Base-by-base conservation (phyloP, 2,888 invertebrate genomes). In the Drosophila niveifrons region DNA sequence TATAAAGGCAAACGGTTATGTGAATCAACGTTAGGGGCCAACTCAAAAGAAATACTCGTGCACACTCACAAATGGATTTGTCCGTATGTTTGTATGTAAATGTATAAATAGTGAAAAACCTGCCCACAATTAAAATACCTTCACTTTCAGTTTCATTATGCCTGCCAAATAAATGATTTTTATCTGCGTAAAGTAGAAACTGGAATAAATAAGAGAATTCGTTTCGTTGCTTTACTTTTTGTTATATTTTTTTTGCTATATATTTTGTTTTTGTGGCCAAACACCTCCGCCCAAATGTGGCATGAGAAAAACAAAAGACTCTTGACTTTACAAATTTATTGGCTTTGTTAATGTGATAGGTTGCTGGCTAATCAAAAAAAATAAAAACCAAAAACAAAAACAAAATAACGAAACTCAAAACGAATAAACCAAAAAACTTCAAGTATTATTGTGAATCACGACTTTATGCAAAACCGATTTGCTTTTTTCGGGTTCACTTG, bases 71-170 rank as follows among this genome's bases (percentile, higher is more conserved):
- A 4, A 55, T 39, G 29, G 2, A 47, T 10, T 0, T 13, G 10
- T 51, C 8, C 10, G 15, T 39, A 18, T 62, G 17, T 50, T n/a
- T 29, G 36, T 34, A 34, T 43, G 39, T 51, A 48, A 48, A 13
- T 18, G 58, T 46, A 53, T 51, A 51, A 39, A 55, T 47, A 74
- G 68, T 46, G 75, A 70, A 80, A 79, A 80, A 80, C 75, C 80
- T 80, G 82, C 63, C 66, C 77, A 76, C 77, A 80, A 80, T 78
- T 80, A 75, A 82, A 80, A 73, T 80, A 82, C 81, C 78, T 82
- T 82, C 81, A 82, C 81, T 82, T 82, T 82, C 75, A 72, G 75
- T 81, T 80, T 80, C 80, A 78, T 72, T 80, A 67, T 77, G 80
- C 59, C 78, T 47, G 73, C 61, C 72, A 80, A 72, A 80, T 72